Base-by-base conservation (phyloP, 2,888 invertebrate genomes). In the Cephonodes hylas region DNA sequence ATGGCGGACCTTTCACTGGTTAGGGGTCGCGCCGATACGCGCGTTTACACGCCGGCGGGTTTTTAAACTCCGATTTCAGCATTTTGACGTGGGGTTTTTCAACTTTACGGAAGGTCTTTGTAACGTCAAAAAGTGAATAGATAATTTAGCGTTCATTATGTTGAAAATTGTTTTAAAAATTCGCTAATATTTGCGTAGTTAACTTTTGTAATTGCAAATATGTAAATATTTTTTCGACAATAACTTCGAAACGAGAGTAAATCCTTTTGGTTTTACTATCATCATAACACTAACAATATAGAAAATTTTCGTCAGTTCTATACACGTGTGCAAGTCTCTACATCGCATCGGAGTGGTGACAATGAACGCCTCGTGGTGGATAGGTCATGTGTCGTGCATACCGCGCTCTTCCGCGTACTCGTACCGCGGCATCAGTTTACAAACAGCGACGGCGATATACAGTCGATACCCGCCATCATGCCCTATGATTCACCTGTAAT, bases 1-100 rank as follows among this genome's bases (percentile, higher is more conserved):
- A 80, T 80, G 65, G 64, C 63, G 27, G 27, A 67, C 80, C 80
- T 81, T 81, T 80, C 81, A 46, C 46, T 46, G 59, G 7, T 2
- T 23, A 31, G 18, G 5, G 34, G 13, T 8, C 25, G 45, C 31
- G 20, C 22, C 4, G 13, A 31, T 38, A 18, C 5, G 10, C n/a
- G 34, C 34, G 44, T 59, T 59, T 34, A 34, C n/a, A 38, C 34
- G 27, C 31, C 31, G 27, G 31, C 53, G 53, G 27, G 5, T 31
- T 45, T 53, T 31, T 18, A 53, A 48, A 27, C 15, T 27, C 10
- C 22, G 13, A 20, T 22, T 45, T n/a, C n/a, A n/a, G 5, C 31
- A 8, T 5, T 3, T 31, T 8, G 34, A 34, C 2, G 13, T 13
- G 1, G 1, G n/a, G n/a, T n/a, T n/a, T n/a, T n/a, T n/a, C n/a